These are phyloP conservation scores for Falco novaeseelandiae DNA, from an alignment of 2,797 vertebrate species.

Conservation along the genomic window DNA sequence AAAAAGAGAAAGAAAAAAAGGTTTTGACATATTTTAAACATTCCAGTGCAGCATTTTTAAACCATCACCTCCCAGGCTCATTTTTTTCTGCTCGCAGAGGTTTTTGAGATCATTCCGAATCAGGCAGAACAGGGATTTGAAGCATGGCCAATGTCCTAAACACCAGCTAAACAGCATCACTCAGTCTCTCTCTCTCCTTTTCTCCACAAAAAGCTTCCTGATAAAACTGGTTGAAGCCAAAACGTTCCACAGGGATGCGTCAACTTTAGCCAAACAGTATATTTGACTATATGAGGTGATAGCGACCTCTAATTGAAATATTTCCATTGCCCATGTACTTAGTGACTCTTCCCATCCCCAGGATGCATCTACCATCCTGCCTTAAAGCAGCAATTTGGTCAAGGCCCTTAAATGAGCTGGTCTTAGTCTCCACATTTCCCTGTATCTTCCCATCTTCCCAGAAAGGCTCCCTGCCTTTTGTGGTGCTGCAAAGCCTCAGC, in stretches of 20 bases:
- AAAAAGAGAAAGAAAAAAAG: background rate
- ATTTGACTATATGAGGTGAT: background rate
- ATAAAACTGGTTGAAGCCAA: background rate
- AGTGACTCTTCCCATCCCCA: background rate
- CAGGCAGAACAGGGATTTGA: constrained; percentile 34
- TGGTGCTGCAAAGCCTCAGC: background rate
- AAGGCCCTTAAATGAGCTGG: background rate
- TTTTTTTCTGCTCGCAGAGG: background rate
- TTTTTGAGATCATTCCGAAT: constrained; percentile 32
- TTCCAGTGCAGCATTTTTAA: constrained; percentile 24
- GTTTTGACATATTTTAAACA: constrained; percentile 57
- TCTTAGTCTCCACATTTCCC: background rate
- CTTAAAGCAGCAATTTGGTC: background rate
- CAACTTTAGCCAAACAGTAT: background rate
- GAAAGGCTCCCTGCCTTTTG: background rate
- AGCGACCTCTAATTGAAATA: background rate
- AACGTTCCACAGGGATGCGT: background rate
- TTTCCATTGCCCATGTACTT: background rate
- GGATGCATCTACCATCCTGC: background rate
- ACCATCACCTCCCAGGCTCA: constrained; percentile 23
- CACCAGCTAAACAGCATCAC: background rate
- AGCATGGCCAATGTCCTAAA: background rate
- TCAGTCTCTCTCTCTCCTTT: background rate
- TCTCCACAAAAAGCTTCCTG: background rate
- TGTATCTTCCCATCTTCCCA: background rate